Conservation (phyloP, 2,113 vertebrate genomes). For the Nestor notabilis region DNA sequence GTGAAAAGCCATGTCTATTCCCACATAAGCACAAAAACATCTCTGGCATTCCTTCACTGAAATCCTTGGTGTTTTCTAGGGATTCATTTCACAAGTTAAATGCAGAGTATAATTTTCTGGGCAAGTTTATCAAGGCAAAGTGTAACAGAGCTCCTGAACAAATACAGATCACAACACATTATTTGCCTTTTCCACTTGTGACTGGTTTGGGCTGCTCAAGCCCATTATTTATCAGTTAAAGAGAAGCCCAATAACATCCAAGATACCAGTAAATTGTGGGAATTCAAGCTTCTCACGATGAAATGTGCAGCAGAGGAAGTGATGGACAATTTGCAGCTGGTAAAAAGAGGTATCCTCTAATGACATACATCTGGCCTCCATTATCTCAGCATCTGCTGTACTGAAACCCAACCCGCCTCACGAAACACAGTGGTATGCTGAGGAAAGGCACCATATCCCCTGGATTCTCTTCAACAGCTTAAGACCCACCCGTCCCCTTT, state of each 20-base stretch:
- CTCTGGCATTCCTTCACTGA: background rate
- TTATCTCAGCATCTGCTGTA: background rate
- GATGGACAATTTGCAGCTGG: constrained; percentile 24
- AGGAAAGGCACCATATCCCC: background rate
- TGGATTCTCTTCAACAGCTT: background rate
- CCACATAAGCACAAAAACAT: constrained; percentile 34
- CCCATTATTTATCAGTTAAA: background rate
- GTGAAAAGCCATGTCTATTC: constrained; percentile 29
- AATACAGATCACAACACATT: background rate
- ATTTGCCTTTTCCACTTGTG: background rate
- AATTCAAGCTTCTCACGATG: background rate
- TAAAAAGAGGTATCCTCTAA: background rate
- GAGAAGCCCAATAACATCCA: background rate
- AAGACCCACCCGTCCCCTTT: background rate
- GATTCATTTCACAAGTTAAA: background rate
- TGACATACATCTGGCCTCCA: constrained; percentile 21
- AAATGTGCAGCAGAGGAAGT: background rate
- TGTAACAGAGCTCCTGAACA: background rate
- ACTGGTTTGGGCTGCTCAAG: background rate
- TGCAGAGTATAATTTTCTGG: background rate
- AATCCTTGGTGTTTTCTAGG: background rate
- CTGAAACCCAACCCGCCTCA: background rate
- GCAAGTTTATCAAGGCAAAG: background rate
- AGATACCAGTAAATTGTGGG: background rate
- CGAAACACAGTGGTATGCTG: background rate